Percentiles rank a stretch among this genome's conserved stretches.
Conservation (phyloP, 2,113 vertebrate genomes). For the Prunella fulvescens region DNA sequence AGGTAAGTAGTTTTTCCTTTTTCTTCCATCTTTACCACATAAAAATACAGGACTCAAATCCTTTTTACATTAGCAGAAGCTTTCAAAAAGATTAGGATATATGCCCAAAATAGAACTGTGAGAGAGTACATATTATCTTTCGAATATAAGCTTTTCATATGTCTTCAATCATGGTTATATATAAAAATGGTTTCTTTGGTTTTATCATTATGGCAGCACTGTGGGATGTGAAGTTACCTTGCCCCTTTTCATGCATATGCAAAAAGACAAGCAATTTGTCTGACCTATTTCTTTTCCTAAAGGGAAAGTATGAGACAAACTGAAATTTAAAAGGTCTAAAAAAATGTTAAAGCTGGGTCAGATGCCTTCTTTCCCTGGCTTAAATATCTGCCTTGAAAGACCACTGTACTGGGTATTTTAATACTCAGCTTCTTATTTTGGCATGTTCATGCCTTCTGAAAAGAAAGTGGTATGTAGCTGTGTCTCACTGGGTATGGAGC, state of each 20-base stretch:
- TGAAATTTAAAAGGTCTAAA: background rate
- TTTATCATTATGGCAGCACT: background rate
- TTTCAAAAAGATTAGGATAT: background rate
- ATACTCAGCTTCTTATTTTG: background rate
- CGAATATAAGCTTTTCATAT: background rate
- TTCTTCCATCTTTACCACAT: background rate
- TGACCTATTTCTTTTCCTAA: slow-evolving; percentile 24
- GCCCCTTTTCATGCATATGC: background rate
- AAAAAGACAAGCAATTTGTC: background rate
- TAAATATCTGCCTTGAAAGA: background rate
- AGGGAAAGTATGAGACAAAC: background rate
- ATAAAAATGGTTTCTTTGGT: background rate
- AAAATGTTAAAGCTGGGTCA: background rate
- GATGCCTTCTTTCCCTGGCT: background rate
- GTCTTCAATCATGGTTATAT: background rate
- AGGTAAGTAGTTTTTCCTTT: background rate
- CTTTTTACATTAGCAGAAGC: background rate
- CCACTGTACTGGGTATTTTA: background rate
- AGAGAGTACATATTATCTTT: background rate
- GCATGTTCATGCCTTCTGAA: background rate
- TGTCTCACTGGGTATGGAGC: background rate
- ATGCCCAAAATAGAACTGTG: background rate
- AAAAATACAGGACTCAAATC: background rate
- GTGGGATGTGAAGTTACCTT: background rate
- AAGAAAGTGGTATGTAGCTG: background rate